phyloP scores from a whole-genome alignment of 2,888 invertebrate genomes.

The Cryptocheilus praepositus region DNA sequence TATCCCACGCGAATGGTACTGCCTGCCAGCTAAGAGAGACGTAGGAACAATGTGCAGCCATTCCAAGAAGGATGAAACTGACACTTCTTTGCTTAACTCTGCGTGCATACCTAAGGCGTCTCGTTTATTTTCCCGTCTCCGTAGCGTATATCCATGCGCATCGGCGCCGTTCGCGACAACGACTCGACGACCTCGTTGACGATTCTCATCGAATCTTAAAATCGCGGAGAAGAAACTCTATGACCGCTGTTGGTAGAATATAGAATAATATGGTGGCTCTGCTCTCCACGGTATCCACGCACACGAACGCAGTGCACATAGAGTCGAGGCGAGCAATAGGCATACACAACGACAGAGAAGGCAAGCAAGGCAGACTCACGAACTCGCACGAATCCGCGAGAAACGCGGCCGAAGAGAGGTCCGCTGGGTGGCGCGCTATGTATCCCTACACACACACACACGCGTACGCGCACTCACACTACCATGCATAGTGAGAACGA shows the following conservation, averaged over 20 bases:
- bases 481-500: conserved; percentile 17
- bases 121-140: conserved; percentile 36
- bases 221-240: conserved; percentile 24
- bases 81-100: conserved; percentile 57
- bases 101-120: conserved; percentile 41
- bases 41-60: conserved; percentile 62
- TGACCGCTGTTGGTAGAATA: conserved; percentile 55
- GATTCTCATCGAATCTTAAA: conserved; percentile 13
- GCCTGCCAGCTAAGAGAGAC: conserved; percentile 45
- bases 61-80: conserved; percentile 62
- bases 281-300: conserved; percentile 61
- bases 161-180: conserved; percentile 15
- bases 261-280: conserved; percentile 67
- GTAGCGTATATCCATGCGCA: conserved; percentile 23
- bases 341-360: conserved; percentile 17
- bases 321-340: conserved; percentile 13
- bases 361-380: conserved; percentile 20
- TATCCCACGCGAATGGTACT: conserved; percentile 42
- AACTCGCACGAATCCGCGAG: conserved; percentile 49
- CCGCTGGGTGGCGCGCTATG: conserved; percentile 55
- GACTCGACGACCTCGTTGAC: conserved; percentile 24
- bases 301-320: conserved; percentile 37
- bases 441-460: conserved; percentile 40
- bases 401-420: conserved; percentile 47
- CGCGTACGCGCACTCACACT: conserved; percentile 27